Evolutionary conservation across 2,113 vertebrate species (phyloP).

Genomic region (Dromiciops gliroides): DNA sequence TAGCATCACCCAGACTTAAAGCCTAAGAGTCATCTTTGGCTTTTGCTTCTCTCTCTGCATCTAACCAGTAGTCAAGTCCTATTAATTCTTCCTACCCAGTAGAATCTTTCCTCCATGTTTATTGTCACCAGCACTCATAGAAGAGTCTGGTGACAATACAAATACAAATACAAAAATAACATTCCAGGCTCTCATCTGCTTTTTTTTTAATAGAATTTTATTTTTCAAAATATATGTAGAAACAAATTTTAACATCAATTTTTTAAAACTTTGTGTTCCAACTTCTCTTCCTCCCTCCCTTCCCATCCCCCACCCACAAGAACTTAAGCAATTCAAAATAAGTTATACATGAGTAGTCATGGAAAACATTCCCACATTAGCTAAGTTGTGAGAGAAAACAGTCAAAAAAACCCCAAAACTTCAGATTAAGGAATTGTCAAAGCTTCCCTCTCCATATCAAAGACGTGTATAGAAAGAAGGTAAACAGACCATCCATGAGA

Average conservation of each 20-base stretch:
- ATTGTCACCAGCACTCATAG: neutral
- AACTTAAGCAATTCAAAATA: too few relatives aligned
- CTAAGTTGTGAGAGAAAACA: too few relatives aligned
- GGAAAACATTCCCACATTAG: too few relatives aligned
- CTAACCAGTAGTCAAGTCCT: neutral
- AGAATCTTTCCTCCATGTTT: neutral
- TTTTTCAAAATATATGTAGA: too few relatives aligned
- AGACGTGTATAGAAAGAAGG: neutral
- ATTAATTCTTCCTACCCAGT: neutral
- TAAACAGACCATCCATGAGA: neutral
- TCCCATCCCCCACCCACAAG: too few relatives aligned
- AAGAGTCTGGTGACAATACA: neutral
- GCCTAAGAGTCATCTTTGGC: neutral
- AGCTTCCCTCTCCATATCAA: neutral
- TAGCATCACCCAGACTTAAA: neutral
- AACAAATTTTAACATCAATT: too few relatives aligned
- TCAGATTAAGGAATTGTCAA: too few relatives aligned
- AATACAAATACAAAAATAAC: neutral
- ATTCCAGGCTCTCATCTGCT: neutral
- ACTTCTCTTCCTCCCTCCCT: too few relatives aligned
- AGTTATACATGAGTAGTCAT: too few relatives aligned
- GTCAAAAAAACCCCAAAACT: too few relatives aligned
- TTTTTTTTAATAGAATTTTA: too few relatives aligned
- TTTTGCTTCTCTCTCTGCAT: neutral
- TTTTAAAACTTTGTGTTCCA: too few relatives aligned